Conservation (phyloP, 2,113 vertebrate genomes). For the Heterochromis multidens region DNA sequence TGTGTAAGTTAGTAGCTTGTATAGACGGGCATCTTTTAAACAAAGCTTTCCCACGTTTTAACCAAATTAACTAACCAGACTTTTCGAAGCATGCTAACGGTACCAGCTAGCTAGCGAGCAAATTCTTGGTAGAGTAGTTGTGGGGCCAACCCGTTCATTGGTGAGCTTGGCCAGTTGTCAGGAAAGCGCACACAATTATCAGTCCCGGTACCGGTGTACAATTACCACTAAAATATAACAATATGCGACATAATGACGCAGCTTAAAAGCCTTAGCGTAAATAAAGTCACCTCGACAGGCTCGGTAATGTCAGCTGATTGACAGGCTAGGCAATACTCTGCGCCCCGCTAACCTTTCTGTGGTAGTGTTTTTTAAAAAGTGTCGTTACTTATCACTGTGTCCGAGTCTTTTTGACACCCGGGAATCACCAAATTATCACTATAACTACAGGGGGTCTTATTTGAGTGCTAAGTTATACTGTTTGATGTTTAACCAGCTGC, state of each 20-base stretch:
- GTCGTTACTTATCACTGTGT: neutral
- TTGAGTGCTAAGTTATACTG: neutral
- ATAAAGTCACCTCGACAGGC: constrained; percentile 4
- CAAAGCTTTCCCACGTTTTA: fast-evolving
- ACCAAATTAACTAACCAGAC: neutral
- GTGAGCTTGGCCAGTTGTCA: neutral
- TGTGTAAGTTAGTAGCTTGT: constrained; percentile 59
- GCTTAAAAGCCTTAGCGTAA: neutral
- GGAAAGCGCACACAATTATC: neutral
- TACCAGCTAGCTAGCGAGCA: constrained; percentile 17
- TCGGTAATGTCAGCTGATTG: neutral
- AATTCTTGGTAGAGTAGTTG: neutral
- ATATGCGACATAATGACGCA: neutral
- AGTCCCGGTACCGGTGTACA: too few species aligned
- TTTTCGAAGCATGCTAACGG: neutral
- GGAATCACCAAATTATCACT: neutral
- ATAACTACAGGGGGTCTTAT: neutral
- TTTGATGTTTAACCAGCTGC: neutral
- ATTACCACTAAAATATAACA: neutral
- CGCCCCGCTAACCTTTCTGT: neutral
- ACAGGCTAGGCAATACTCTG: neutral
- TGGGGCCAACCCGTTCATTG: neutral
- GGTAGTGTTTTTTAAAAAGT: neutral
- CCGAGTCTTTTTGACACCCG: neutral
- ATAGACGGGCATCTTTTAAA: neutral